Evolutionary conservation across 2,797 vertebrate species (phyloP).

Genomic region (Danio jaintianensis): DNA sequence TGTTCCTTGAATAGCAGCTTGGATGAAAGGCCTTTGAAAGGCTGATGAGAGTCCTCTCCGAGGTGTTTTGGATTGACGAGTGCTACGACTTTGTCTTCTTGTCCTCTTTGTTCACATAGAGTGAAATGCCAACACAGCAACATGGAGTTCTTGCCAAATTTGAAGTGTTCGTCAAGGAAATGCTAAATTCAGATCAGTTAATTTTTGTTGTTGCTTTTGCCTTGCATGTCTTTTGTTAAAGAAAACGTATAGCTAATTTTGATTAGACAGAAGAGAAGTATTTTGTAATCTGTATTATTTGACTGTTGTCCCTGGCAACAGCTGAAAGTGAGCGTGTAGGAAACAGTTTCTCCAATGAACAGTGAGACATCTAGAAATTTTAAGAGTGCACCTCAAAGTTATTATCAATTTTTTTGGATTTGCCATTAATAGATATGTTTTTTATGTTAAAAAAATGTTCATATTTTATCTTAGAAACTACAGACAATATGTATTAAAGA

Average conservation of each 20-base stretch:
- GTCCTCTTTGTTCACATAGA: slow-evolving; percentile 43
- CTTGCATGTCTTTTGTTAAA: neutral
- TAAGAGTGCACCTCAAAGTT: neutral
- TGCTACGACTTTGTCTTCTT: neutral
- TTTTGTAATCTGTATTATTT: neutral
- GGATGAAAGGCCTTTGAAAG: slow-evolving; percentile 60
- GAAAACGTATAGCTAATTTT: neutral
- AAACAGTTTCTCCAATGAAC: neutral
- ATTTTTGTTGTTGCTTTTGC: neutral
- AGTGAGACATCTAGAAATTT: neutral
- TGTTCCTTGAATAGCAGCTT: slow-evolving; percentile 47
- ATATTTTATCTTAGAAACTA: too few species aligned
- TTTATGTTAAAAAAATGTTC: too few species aligned
- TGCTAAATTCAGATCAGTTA: neutral
- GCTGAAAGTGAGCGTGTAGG: neutral
- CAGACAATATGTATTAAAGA: too few species aligned
- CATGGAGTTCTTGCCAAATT: slow-evolving; percentile 39
- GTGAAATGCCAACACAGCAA: slow-evolving; percentile 21
- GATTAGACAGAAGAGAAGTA: slow-evolving; percentile 8
- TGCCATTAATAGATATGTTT: too few species aligned
- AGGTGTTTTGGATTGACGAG: slow-evolving; percentile 45
- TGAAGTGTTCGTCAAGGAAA: neutral
- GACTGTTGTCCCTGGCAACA: neutral
- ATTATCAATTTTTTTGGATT: too few species aligned
- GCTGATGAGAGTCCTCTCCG: slow-evolving; percentile 57